Evolutionary conservation across 2,113 vertebrate species (phyloP).

Genomic region (Paedocypris sp.): DNA sequence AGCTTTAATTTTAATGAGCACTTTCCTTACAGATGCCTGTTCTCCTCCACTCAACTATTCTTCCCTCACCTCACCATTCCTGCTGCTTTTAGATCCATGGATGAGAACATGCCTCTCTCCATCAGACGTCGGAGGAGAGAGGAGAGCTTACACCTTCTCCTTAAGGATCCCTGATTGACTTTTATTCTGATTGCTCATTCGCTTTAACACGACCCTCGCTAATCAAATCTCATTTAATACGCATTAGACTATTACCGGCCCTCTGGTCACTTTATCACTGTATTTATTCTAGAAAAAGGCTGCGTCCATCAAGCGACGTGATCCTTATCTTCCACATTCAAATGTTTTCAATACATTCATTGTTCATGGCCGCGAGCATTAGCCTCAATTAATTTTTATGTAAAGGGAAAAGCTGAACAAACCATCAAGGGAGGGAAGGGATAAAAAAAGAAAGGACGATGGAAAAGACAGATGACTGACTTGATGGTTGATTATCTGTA

Average conservation of each 20-base stretch:
- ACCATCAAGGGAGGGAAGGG: too few species aligned
- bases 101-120: constrained; percentile 1
- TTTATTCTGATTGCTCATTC: background rate
- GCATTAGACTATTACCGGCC: background rate
- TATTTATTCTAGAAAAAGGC: constrained; percentile 11
- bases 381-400: constrained; percentile 47
- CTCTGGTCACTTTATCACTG: constrained; percentile 21
- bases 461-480: constrained; percentile 33
- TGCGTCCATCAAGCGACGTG: constrained; percentile 46
- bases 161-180: background rate
- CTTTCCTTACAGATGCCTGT: constrained; percentile 35
- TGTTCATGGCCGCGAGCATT: constrained; percentile 44
- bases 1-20: constrained; percentile 68
- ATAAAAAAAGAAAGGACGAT: background rate
- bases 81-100: constrained; percentile 8
- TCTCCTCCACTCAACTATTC: constrained; percentile 18
- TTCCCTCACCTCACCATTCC: background rate
- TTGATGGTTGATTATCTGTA: constrained; percentile 50
- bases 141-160: background rate
- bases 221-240: constrained; percentile 43
- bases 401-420: constrained; percentile 30
- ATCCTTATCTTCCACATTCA: constrained; percentile 25
- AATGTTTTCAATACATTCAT: constrained; percentile 40
- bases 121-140: background rate
- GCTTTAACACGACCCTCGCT: constrained; percentile 20